A percentile compares a stretch with the other conserved stretches of the same genome.
Evolutionary conservation across 2,113 vertebrate genomes (phyloP).

Genomic region (Lontra canadensis): DNA sequence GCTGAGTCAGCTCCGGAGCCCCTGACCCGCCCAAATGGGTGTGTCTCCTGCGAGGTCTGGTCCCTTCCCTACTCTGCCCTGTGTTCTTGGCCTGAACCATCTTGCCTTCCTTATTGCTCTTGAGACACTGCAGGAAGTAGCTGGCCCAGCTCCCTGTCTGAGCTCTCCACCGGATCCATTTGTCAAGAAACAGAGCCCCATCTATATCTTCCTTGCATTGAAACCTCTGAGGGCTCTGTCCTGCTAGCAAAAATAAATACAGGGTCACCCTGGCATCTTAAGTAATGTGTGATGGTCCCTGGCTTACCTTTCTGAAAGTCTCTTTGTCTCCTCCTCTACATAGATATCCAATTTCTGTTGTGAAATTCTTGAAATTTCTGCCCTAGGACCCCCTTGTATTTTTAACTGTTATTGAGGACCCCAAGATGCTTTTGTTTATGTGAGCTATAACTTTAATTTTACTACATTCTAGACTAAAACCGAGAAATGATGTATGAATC

Average conservation of each 20-base stretch:
- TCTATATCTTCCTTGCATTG: neutral
- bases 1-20: neutral
- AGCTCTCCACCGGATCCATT: neutral
- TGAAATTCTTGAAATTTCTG: neutral
- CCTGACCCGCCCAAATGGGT: neutral
- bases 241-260: neutral
- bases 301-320: neutral
- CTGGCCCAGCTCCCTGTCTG: neutral
- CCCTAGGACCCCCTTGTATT: neutral
- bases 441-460: neutral
- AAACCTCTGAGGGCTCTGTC: neutral
- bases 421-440: neutral
- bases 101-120: neutral
- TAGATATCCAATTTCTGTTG: neutral
- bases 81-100: neutral
- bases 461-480: neutral
- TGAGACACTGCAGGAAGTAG: neutral
- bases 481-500: neutral
- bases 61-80: neutral
- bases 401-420: neutral
- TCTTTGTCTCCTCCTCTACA: neutral
- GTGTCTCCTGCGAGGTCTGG: neutral
- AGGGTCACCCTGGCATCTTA: neutral
- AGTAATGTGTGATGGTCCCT: neutral
- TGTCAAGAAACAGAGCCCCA: neutral